phyloP scores from a whole-genome alignment of 1,140 invertebrate genomes.

The Musca vetustissima region DNA sequence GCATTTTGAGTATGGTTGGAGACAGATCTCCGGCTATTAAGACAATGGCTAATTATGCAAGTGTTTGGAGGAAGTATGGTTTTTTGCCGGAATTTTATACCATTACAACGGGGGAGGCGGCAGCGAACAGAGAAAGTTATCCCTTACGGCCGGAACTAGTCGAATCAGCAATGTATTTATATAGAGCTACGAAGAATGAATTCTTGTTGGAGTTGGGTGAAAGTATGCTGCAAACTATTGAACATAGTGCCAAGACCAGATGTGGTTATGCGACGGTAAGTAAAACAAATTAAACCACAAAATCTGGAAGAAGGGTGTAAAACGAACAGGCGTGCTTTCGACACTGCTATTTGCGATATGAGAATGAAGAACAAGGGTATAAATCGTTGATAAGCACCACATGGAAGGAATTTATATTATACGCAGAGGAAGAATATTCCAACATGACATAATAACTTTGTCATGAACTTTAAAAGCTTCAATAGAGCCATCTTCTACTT shows the following conservation, averaged over 20 bases:
- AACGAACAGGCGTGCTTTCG: no score
- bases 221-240: constrained; percentile 85
- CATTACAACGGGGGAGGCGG: constrained; percentile 82
- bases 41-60: constrained; percentile 93
- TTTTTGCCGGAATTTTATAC: constrained; percentile 98
- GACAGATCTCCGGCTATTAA: constrained; percentile 90
- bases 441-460: no score
- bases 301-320: no score
- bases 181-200: constrained; percentile 90
- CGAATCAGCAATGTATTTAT: constrained; percentile 97
- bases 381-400: no score
- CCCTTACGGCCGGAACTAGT: constrained; percentile 93
- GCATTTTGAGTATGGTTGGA: constrained; percentile 86
- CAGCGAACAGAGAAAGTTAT: constrained; percentile 86
- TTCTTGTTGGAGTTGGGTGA: constrained; percentile 87
- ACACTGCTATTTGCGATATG: no score
- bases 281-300: neutral
- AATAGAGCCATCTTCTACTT: no score
- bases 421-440: no score
- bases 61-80: constrained; percentile 95
- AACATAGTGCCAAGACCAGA: constrained; percentile 85
- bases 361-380: no score
- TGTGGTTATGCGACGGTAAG: constrained; percentile 97
- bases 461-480: no score
- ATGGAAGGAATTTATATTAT: no score